These are phyloP conservation scores for Phymatocera aterrima DNA, from an alignment of 2,888 invertebrate species.

Conservation along the genomic window DNA sequence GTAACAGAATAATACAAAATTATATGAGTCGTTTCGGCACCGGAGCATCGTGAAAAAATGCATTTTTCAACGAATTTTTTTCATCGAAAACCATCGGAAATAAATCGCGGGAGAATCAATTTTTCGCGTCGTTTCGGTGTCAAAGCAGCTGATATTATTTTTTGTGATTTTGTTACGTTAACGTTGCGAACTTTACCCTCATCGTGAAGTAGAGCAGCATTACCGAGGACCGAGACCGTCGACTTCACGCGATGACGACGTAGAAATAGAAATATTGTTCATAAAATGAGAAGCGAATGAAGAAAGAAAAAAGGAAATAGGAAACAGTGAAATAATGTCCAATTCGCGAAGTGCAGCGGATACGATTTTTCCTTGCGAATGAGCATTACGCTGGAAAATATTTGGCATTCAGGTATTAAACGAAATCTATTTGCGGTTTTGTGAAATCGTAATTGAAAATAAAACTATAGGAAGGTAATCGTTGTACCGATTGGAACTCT, in stretches of 20 bases:
- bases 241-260: neutral
- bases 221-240: neutral
- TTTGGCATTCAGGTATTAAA: neutral
- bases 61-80: too few species aligned
- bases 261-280: neutral
- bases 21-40: too few species aligned
- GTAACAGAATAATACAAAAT: too few species aligned
- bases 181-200: too few species aligned
- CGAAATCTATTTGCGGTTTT: neutral
- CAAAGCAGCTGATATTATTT: too few species aligned
- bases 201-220: neutral
- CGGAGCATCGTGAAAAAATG: too few species aligned
- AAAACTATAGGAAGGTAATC: neutral
- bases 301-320: too few species aligned
- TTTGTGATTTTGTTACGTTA: too few species aligned
- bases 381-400: neutral
- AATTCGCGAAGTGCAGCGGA: neutral
- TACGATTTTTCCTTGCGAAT: neutral
- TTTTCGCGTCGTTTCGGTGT: too few species aligned
- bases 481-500: too few species aligned
- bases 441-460: neutral
- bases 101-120: too few species aligned
- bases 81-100: too few species aligned
- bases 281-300: neutral
- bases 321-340: neutral